Base-by-base conservation (phyloP, 2,888 invertebrate species). In the Eustalomyia histrio region DNA sequence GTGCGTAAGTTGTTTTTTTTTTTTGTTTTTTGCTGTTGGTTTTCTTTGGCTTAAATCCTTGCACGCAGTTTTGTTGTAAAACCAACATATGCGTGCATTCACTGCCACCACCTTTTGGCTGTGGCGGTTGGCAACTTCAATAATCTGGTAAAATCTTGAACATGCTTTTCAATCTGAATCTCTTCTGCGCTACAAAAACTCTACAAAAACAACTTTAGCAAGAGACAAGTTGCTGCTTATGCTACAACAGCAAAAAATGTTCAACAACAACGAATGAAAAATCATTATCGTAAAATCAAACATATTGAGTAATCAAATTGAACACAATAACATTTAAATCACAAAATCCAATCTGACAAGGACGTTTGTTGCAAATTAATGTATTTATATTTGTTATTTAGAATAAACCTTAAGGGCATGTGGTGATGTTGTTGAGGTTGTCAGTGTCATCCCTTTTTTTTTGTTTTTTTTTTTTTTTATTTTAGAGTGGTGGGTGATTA, bases 261-360 rank as follows among this genome's bases (percentile, higher is more conserved):
- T 29, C 29, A 29, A 6, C 29, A 7, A 29, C 21, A 17, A 55
- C 47, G 14, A 7, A 58, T n/a, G 21, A 60, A 14, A 58, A 60
- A 72, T 75, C 74, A 79, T 84, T 83, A 86, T 86, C 86, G 83
- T 73, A 85, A 84, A 88, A 88, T 87, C 86, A 87, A 89, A 86
- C 89, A 88, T 87, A 88, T 88, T 89, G 89, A 88, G 86, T 88
- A 88, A 88, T 88, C 88, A 89, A 87, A 87, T 75, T 58, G 73
- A 80, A 80, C 78, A 78, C 75, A 71, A 75, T 71, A 79, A 67
- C 69, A 61, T 67, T 71, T 21, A 52, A 69, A 80, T 80, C 80
- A 50, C 24, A 64, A 74, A 69, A 80, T 76, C n/a, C 60, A 76
- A 80, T 80, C 76, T 76, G 80, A 79, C 81, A 83, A 83, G 82